phyloP scores from a whole-genome alignment of 2,113 vertebrate species.

The Coreoperca whiteheadi region DNA sequence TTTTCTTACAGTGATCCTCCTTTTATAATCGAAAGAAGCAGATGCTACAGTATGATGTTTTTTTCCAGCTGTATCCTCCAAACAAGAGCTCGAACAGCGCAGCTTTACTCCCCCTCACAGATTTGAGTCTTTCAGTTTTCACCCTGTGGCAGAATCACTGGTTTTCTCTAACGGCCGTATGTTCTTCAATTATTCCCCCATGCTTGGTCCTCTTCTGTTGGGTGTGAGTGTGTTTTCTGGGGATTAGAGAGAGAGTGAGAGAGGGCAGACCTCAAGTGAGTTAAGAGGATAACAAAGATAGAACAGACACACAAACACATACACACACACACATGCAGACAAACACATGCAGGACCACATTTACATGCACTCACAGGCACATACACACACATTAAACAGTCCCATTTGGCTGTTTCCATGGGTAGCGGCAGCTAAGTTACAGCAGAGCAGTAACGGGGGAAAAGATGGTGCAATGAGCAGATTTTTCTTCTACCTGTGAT shows the following conservation, averaged over 20 bases:
- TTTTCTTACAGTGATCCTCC: slow-evolving; percentile 18
- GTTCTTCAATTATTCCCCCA: slow-evolving; percentile 62
- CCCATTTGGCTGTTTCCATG: slow-evolving; percentile 60
- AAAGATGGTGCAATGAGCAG: slow-evolving; percentile 33
- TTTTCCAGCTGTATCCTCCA: slow-evolving; percentile 45
- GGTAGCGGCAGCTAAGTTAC: slow-evolving; percentile 47
- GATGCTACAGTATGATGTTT: slow-evolving; percentile 44
- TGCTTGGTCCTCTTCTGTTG: slow-evolving; percentile 51
- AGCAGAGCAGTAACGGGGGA: slow-evolving; percentile 11
- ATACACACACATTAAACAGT: slow-evolving; percentile 1
- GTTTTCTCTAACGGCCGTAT: slow-evolving; percentile 56
- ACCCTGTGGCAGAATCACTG: slow-evolving; percentile 64
- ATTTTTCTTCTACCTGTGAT: slow-evolving; percentile 9
- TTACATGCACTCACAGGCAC: slow-evolving; percentile 36
- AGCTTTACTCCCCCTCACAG: slow-evolving; percentile 63
- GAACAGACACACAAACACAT: slow-evolving; percentile 33
- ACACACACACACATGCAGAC: not conserved
- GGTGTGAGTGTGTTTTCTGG: slow-evolving; percentile 67
- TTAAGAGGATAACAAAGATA: slow-evolving; percentile 75
- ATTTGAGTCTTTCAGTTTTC: slow-evolving; percentile 68
- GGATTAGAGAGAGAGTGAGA: slow-evolving; percentile 71
- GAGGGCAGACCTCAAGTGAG: slow-evolving; percentile 67
- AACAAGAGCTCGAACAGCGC: slow-evolving; percentile 48
- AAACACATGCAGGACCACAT: slow-evolving; percentile 50
- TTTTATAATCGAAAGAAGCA: slow-evolving; percentile 45